A percentile compares a stretch with the other conserved stretches of the same genome.
These are phyloP conservation scores for Nemoura dubitans DNA, from an alignment of 2,888 invertebrate species.

Conservation along the genomic window DNA sequence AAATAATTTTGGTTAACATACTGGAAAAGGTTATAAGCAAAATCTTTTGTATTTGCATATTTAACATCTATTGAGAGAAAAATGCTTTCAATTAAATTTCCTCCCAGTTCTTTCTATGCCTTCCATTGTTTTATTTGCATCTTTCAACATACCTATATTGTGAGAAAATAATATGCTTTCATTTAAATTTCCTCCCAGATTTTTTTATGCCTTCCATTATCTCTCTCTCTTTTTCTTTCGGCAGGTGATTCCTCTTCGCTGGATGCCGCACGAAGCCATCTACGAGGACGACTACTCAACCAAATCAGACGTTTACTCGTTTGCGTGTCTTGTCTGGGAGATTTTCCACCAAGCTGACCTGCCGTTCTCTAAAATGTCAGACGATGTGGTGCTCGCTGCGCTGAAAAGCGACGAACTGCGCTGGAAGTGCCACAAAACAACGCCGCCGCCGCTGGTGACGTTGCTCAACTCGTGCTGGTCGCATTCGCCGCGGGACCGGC, in stretches of 20 bases:
- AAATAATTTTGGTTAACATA: no score
- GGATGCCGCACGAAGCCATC: constrained; percentile 90
- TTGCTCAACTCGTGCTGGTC: constrained; percentile 74
- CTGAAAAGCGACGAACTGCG: constrained; percentile 72
- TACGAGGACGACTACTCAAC: constrained; percentile 90
- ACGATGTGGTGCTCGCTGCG: constrained; percentile 75
- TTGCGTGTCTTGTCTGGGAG: constrained; percentile 90
- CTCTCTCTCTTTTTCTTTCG: not conserved
- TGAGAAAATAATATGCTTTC: no score
- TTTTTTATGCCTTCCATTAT: no score
- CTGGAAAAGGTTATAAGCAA: no score
- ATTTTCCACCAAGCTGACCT: constrained; percentile 81
- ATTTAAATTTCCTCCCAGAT: no score
- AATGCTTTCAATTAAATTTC: no score
- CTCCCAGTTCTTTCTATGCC: no score
- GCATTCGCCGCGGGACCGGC: constrained; percentile 72
- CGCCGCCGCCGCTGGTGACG: constrained; percentile 70
- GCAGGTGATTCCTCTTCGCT: constrained; percentile 84
- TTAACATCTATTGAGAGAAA: no score
- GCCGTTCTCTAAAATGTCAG: constrained; percentile 78
- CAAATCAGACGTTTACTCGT: constrained; percentile 93
- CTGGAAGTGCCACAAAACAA: constrained; percentile 73
- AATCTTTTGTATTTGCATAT: no score
- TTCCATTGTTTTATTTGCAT: no score
- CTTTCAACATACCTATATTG: no score